Evolutionary conservation across 2,888 invertebrate genomes (phyloP).

Genomic region (Diploptera punctata): DNA sequence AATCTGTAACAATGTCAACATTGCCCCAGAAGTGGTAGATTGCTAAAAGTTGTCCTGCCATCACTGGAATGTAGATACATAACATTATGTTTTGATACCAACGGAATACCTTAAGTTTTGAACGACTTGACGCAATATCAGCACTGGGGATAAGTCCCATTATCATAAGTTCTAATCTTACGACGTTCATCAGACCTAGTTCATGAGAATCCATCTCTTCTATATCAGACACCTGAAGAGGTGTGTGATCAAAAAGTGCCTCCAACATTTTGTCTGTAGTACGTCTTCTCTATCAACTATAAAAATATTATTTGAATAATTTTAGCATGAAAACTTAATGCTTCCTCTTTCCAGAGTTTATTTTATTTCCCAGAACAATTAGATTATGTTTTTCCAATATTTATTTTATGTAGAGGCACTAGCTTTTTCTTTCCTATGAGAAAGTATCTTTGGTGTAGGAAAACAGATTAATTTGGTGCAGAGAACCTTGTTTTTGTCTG

Average conservation of each 20-base stretch:
- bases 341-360: no score
- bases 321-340: no score
- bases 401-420: no score
- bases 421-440: no score
- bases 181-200: conserved; percentile 6
- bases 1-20: not conserved
- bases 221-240: not conserved
- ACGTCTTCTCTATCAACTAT: no score
- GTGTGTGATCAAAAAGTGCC: not conserved
- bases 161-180: not conserved
- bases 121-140: not conserved
- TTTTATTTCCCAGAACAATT: no score
- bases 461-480: no score
- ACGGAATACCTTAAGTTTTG: not conserved
- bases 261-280: no score
- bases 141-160: not conserved
- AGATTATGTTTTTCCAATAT: no score
- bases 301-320: no score
- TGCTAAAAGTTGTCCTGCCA: not conserved
- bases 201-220: not conserved
- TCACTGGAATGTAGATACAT: not conserved
- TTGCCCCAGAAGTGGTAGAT: not conserved
- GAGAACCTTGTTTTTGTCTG: no score
- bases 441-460: no score
- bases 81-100: not conserved